phyloP scores from a whole-genome alignment of 1,140 invertebrate species.

The Euura saliciscinereae region DNA sequence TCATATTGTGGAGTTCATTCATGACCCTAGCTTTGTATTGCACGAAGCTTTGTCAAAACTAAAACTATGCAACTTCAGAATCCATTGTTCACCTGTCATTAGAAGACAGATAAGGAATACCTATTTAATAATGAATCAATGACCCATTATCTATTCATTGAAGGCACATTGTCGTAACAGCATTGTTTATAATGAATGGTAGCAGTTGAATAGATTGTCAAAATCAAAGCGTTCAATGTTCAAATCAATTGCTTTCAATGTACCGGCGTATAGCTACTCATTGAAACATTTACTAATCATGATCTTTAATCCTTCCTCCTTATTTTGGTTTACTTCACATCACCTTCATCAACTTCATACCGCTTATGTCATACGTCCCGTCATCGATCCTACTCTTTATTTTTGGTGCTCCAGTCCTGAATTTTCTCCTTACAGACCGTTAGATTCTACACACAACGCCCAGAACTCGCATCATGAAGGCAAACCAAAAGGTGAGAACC shows the following conservation, averaged over 20 bases:
- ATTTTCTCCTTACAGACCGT: constrained; percentile 83
- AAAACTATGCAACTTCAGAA: too few species aligned
- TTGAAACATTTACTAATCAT: constrained; percentile 41
- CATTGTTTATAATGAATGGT: neutral
- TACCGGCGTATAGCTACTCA: constrained; percentile 15
- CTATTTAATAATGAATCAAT: too few species aligned
- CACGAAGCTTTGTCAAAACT: too few species aligned
- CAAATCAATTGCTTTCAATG: constrained; percentile 23
- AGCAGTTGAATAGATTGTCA: neutral
- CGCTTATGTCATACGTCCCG: constrained; percentile 25
- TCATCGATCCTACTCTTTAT: constrained; percentile 29
- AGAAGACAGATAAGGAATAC: too few species aligned
- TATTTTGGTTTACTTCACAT: constrained; percentile 37
- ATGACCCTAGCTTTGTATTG: too few species aligned
- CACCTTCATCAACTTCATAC: constrained; percentile 17
- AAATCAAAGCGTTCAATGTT: constrained; percentile 18
- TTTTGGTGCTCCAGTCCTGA: constrained; percentile 66
- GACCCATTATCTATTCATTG: too few species aligned
- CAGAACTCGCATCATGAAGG: constrained; percentile 64
- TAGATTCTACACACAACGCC: constrained; percentile 52
- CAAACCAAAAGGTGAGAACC: constrained; percentile 48
- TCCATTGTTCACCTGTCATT: too few species aligned
- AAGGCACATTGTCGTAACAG: neutral
- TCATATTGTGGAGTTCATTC: too few species aligned
- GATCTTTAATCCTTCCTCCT: constrained; percentile 46